These are phyloP conservation scores for Heliangelus exortis DNA, from an alignment of 2,797 vertebrate species.

Conservation along the genomic window DNA sequence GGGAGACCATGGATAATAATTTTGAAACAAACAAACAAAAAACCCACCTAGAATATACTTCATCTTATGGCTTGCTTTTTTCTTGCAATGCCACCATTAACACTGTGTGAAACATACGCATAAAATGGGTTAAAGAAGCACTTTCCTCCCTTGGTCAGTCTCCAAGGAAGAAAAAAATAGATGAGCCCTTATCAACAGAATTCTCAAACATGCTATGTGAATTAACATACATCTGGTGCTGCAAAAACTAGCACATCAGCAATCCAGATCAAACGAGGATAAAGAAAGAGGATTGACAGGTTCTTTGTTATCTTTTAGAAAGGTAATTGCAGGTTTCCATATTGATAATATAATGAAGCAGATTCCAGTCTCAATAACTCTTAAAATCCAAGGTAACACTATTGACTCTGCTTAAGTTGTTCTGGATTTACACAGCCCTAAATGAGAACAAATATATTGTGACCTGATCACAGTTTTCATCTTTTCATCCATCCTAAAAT, in stretches of 20 bases:
- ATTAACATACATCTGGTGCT: conserved; percentile 23
- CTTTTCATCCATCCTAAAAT: background rate
- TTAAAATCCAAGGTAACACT: conserved; percentile 25
- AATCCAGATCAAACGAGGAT: conserved; percentile 31
- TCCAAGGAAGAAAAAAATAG: background rate
- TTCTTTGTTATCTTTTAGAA: conserved; percentile 18
- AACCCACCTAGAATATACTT: background rate
- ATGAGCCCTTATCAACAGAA: background rate
- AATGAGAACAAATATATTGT: background rate
- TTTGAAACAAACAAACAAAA: too few species aligned
- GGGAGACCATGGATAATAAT: background rate
- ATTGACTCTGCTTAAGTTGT: background rate
- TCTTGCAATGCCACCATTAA: background rate
- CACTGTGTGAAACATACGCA: background rate
- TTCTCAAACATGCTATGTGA: background rate
- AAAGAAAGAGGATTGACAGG: conserved; percentile 31
- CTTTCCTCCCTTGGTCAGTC: background rate
- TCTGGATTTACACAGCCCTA: background rate
- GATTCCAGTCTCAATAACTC: background rate
- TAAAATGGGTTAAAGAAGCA: background rate
- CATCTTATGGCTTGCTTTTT: background rate
- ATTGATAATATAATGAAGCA: conserved; percentile 13
- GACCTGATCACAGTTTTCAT: background rate
- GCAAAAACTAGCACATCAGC: background rate
- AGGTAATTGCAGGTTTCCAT: conserved; percentile 20